Base-by-base conservation (phyloP, 2,888 invertebrate genomes). In the Diploptera punctata region DNA sequence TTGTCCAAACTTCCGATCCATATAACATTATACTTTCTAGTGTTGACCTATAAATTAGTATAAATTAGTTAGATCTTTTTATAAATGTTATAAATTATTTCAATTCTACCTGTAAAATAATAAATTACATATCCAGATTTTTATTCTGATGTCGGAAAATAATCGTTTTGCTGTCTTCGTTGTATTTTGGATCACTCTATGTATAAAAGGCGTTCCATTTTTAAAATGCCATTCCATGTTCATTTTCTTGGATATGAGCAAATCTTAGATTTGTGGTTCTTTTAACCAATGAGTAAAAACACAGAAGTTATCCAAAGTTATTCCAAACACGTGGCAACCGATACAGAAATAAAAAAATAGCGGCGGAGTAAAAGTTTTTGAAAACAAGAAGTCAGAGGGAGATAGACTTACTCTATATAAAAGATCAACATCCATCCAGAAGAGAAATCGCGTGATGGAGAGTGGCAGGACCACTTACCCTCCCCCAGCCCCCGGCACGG, bases 391-490 rank as follows among this genome's bases (percentile, higher is more conserved):
- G 57, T 57, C 57, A 57, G n/a, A 47, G n/a, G 18, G n/a, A 57
- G 57, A 57, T 29, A 57, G 57, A 57, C 16, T 9, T 19, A 29
- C 26, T 57, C 57, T 57, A 29, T 57, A 57, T 29, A 57, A 29
- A 29, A 57, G 57, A 57, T 57, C 57, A 57, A 57, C 57, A 57
- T 57, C 57, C 57, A 57, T 57, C 57, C 26, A 26, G 65, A 47
- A 44, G 26, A 65, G 65, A 24, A 26, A 43, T 65, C 26, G 18
- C 44, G 65, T 65, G 65, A 65, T 65, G 47, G 43, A 47, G 47
- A 65, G 44, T 65, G 65, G 47, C 65, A 65, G 65, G 26, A 47
- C n/a, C 65, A 65, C 65, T 65, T 65, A 65, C 57, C 29, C 57
- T 29, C 57, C n/a, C 21, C n/a, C 2, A 21, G 24, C 9, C 21